Conservation (phyloP, 2,888 invertebrate genomes). For the Busseola fusca region DNA sequence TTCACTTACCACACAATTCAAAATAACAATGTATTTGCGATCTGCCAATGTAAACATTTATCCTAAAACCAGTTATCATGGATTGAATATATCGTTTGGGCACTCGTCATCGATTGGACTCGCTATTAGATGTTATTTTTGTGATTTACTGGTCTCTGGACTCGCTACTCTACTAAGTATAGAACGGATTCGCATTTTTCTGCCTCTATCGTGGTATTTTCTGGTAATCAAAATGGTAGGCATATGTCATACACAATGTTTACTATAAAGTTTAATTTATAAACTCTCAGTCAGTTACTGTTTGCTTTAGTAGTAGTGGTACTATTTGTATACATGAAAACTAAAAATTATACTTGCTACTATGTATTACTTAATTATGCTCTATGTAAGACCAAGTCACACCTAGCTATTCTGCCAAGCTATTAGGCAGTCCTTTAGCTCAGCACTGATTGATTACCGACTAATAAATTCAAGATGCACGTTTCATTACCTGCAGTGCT, state of each 20-base stretch:
- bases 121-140: constrained; percentile 6
- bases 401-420: background rate
- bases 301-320: too few species aligned
- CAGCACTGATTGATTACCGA: constrained; percentile 1
- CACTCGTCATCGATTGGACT: constrained; percentile 45
- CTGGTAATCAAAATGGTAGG: background rate
- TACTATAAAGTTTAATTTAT: too few species aligned
- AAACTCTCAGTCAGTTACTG: background rate
- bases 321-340: background rate
- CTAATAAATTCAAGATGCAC: constrained; percentile 13
- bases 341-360: background rate
- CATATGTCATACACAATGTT: background rate
- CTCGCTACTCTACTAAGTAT: constrained; percentile 17
- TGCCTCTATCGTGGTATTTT: background rate
- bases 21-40: constrained; percentile 45
- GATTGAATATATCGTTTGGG: constrained; percentile 35
- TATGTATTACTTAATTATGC: constrained; percentile 9
- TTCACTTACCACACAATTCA: constrained; percentile 17
- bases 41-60: constrained; percentile 44
- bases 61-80: constrained; percentile 35
- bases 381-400: background rate
- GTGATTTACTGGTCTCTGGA: constrained; percentile 12
- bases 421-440: constrained; percentile 15
- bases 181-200: background rate
- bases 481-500: background rate